Percentiles rank a stretch among this genome's conserved stretches.
These are phyloP conservation scores for Exephanes ischioxanthus DNA, from an alignment of 2,888 invertebrate genomes.

Conservation along the genomic window DNA sequence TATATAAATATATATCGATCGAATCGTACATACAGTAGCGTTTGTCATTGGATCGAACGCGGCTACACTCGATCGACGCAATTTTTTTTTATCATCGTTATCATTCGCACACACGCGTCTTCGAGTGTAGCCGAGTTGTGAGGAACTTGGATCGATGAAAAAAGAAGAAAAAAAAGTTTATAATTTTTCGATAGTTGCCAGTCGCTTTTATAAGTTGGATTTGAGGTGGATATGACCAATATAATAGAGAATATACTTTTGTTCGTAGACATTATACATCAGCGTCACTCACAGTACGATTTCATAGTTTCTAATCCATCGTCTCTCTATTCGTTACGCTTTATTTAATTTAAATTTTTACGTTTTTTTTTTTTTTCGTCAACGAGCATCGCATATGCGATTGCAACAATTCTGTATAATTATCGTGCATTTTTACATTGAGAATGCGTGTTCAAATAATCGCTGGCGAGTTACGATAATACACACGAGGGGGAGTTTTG, in stretches of 20 bases:
- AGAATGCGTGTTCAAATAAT: not conserved
- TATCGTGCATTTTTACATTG: constrained; percentile 8
- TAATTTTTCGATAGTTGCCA: constrained; percentile 69
- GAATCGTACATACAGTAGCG: not conserved
- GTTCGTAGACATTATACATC: constrained; percentile 57
- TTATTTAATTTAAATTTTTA: constrained; percentile 23
- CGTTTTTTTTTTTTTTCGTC: not conserved
- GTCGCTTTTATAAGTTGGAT: constrained; percentile 76
- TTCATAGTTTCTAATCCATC: constrained; percentile 19
- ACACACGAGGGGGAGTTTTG: constrained; percentile 41
- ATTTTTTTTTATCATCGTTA: constrained; percentile 38
- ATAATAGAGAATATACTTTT: constrained; percentile 67
- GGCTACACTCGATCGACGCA: constrained; percentile 14
- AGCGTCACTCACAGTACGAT: constrained; percentile 39
- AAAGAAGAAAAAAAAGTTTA: constrained; percentile 1
- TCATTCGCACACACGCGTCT: too few species aligned
- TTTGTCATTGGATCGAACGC: constrained; percentile 12
- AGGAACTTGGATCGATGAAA: not conserved
- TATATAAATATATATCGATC: constrained; percentile 8
- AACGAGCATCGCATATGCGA: constrained; percentile 42
- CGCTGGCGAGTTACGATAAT: constrained; percentile 39
- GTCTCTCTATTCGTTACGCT: constrained; percentile 17
- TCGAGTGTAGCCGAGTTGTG: constrained; percentile 14
- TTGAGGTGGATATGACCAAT: constrained; percentile 76
- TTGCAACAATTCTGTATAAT: constrained; percentile 25